phyloP scores from a whole-genome alignment of 2,797 vertebrate species.

The Hydrolagus colliei region DNA sequence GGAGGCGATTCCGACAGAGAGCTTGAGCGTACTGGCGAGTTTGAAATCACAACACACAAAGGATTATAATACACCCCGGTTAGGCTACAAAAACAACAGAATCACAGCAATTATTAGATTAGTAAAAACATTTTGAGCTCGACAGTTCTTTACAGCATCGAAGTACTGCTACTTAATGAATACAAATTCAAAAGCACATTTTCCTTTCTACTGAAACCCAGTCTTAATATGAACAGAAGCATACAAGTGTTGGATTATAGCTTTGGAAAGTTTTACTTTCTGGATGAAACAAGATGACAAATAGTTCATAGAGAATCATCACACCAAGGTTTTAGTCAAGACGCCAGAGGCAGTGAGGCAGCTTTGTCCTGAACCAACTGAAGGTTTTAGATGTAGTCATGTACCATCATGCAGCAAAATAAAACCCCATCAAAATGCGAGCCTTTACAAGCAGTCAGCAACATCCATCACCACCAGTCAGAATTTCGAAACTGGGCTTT shows the following conservation, averaged over 20 bases:
- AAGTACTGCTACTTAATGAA: neutral
- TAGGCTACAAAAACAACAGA: neutral
- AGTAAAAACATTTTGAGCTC: too few species aligned
- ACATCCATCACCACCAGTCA: neutral
- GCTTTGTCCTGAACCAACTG: neutral
- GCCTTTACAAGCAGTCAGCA: neutral
- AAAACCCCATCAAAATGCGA: neutral
- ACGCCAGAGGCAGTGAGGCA: neutral
- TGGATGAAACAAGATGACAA: too few species aligned
- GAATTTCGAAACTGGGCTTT: neutral
- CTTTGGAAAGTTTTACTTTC: too few species aligned
- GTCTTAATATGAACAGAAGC: too few species aligned
- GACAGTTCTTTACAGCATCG: neutral
- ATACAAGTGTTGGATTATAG: too few species aligned
- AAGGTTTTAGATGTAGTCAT: neutral
- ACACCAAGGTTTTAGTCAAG: too few species aligned
- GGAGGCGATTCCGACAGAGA: slow-evolving; percentile 53
- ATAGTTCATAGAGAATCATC: too few species aligned
- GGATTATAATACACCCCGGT: neutral
- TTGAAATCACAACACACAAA: neutral
- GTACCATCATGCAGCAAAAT: neutral
- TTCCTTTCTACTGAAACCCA: too few species aligned
- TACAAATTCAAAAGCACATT: neutral
- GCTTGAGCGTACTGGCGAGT: slow-evolving; percentile 40
- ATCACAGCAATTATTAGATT: neutral